A percentile compares a stretch with the other conserved stretches of the same genome.
These are phyloP conservation scores for Girardia tigrina DNA, from an alignment of 2,888 invertebrate species.

Conservation along the genomic window DNA sequence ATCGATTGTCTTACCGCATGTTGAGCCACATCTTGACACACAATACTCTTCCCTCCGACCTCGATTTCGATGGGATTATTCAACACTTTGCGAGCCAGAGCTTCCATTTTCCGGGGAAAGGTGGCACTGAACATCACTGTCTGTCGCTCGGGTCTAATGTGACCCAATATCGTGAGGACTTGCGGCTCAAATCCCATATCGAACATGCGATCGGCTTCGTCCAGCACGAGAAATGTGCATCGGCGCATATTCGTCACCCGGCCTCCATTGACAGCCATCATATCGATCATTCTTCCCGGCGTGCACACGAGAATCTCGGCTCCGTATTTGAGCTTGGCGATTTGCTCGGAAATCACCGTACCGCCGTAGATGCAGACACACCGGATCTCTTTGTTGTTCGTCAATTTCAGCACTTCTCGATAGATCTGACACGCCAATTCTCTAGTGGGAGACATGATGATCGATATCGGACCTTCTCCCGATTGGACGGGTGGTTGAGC, in stretches of 20 bases:
- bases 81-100: slow-evolving; percentile 76
- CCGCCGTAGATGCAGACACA: slow-evolving; percentile 96
- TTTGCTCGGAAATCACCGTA: slow-evolving; percentile 85
- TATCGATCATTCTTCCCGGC: slow-evolving; percentile 97
- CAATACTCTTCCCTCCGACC: slow-evolving; percentile 81
- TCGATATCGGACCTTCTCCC: slow-evolving; percentile 84
- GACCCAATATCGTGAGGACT: slow-evolving; percentile 92
- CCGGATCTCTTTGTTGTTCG: slow-evolving; percentile 65
- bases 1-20: slow-evolving; percentile 67
- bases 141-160: slow-evolving; percentile 85
- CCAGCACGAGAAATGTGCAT: slow-evolving; percentile 87
- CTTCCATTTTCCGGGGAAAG: slow-evolving; percentile 97
- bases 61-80: slow-evolving; percentile 81
- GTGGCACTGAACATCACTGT: slow-evolving; percentile 98
- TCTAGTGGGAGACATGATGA: slow-evolving; percentile 93
- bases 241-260: slow-evolving; percentile 89
- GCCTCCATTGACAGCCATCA: slow-evolving; percentile 93
- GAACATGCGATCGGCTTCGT: slow-evolving; percentile 98
- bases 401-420: slow-evolving; percentile 81
- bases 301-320: slow-evolving; percentile 97
- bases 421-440: slow-evolving; percentile 98
- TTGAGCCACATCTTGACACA: slow-evolving; percentile 92
- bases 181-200: slow-evolving; percentile 98
- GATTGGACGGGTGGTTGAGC: slow-evolving; percentile 86
- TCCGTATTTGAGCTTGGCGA: slow-evolving; percentile 85